Conservation (phyloP, 2,797 vertebrate genomes). For the Podargus strigoides region DNA sequence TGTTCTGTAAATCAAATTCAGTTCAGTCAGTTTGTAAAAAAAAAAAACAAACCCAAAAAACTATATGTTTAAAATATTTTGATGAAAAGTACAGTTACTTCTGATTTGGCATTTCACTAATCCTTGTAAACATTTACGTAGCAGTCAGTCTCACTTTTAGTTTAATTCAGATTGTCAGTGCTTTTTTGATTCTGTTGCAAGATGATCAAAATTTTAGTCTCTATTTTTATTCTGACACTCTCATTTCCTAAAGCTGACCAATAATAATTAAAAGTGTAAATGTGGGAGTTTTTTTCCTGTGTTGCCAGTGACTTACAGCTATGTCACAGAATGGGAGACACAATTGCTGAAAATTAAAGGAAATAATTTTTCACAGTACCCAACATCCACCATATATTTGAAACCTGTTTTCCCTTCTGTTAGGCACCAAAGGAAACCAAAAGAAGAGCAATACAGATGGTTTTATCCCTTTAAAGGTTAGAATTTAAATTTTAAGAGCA, state of each 20-base stretch:
- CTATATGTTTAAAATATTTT: background rate
- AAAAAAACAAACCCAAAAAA: background rate
- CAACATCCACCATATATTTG: background rate
- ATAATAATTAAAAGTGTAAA: background rate
- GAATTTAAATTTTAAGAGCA: background rate
- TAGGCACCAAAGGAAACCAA: background rate
- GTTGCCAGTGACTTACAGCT: background rate
- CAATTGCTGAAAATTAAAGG: background rate
- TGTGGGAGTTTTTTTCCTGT: background rate
- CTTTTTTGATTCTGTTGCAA: background rate
- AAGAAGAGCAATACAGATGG: background rate
- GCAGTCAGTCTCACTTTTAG: background rate
- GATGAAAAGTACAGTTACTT: background rate
- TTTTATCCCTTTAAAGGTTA: background rate
- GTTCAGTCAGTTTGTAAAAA: background rate
- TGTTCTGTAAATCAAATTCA: background rate
- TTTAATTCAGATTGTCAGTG: fast-evolving
- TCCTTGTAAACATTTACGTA: background rate
- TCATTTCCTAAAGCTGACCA: background rate
- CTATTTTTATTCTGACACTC: background rate
- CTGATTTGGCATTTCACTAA: background rate
- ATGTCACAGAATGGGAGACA: background rate
- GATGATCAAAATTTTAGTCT: background rate
- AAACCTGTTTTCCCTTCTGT: background rate
- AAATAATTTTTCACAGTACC: background rate